phyloP scores from a whole-genome alignment of 1,140 invertebrate genomes.

The Subanguina moxae region DNA sequence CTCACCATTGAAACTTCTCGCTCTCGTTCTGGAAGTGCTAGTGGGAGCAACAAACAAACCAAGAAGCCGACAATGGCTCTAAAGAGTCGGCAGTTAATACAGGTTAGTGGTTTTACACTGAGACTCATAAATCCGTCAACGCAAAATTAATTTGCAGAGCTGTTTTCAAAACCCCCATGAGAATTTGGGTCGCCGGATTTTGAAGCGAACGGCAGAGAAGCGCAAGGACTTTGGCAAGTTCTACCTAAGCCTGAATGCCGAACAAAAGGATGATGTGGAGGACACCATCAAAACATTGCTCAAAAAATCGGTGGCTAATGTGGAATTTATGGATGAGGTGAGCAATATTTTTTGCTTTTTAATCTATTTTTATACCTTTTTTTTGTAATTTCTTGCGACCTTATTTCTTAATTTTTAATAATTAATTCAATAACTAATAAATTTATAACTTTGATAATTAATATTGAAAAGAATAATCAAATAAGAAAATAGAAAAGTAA shows the following conservation, averaged over 20 bases:
- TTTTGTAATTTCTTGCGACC: neutral
- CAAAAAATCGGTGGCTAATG: slow-evolving; percentile 53
- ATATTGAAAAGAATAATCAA: too few relatives aligned
- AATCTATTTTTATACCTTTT: neutral
- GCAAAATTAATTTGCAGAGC: slow-evolving; percentile 33
- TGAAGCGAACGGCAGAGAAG: slow-evolving; percentile 49
- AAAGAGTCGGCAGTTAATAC: slow-evolving; percentile 49
- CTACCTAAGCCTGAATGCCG: slow-evolving; percentile 37
- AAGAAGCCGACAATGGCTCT: slow-evolving; percentile 20
- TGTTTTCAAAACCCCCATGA: slow-evolving; percentile 58
- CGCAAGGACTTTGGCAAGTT: slow-evolving; percentile 48
- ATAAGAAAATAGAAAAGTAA: too few relatives aligned
- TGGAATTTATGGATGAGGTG: slow-evolving; percentile 53
- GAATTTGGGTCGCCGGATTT: slow-evolving; percentile 46
- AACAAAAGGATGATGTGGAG: slow-evolving; percentile 50
- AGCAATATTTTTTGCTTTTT: too few relatives aligned
- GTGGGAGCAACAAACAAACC: neutral
- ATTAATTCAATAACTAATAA: neutral
- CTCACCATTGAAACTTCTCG: slow-evolving; percentile 3
- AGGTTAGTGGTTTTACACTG: slow-evolving; percentile 28
- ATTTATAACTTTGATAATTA: too few relatives aligned
- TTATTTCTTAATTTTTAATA: slow-evolving; percentile 4
- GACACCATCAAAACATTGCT: slow-evolving; percentile 49
- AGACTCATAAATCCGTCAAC: neutral
- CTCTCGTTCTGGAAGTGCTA: neutral